Base-by-base conservation (phyloP, 53 echinoderm and acorn worm genomes). In the Actinopyga echinites region DNA sequence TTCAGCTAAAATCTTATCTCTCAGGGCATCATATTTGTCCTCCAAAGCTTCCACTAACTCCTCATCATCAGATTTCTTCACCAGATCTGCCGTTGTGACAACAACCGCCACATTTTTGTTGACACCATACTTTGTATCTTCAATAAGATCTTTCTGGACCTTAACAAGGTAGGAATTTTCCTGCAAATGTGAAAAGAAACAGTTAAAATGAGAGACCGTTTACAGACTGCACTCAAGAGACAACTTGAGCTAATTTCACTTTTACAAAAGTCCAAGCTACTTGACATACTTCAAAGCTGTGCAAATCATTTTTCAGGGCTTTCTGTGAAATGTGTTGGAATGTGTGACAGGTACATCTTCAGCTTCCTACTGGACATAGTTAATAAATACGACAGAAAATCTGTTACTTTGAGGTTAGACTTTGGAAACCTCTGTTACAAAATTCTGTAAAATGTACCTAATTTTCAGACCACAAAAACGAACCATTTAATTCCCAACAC, bases 31-130 rank as follows among this genome's bases (percentile, higher is more conserved):
- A 85, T 87, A 97, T 79, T 97, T 97, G 19, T 90, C 94, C 62
- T 97, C 90, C 83, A 95, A 60, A 1, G 99, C 99, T 30, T 97
- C 99, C 31, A 97, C 92, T 30, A 97, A 64, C 71, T 97, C 94
- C 66, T 86, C 87, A 83, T 97, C 99, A 44, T 79, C 92, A 1
- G 92, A 88, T 85, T 89, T 79, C 56, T 65, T 90, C 84, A 88
- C 80, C 38, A 89, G 42, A 59, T 97, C 99, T 0, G 89, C 62
- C 0, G 85, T 97, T 19, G 87, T 92, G 36, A 97, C 68, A 21
- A 94, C 92, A 5, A 88, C 36, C n/a, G 94, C 91, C 2, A 97
- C 89, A 37, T 97, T 97, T 90, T 86, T 89, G 28, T 90, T 92
- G 23, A 82, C 86, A 25, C 88, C 90, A 28, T 78, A 73, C 53